Base-by-base conservation (phyloP, 2,797 vertebrate species). In the Pipistrellus kuhlii region DNA sequence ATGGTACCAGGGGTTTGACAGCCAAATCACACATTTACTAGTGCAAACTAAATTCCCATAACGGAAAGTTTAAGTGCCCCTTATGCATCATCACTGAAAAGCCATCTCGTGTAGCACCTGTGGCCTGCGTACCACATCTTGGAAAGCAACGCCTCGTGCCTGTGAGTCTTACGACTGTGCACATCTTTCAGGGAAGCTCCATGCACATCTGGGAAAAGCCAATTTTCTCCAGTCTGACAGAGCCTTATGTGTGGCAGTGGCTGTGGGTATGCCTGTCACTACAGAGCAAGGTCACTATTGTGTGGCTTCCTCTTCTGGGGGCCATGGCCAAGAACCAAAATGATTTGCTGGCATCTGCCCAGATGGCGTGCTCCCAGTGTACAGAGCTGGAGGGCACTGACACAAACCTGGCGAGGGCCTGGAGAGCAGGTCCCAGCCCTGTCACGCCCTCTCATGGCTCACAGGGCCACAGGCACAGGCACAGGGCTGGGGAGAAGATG, bases 231-330 rank as follows among this genome's bases (percentile, higher is more conserved):
- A 14, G 75, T 38, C 35, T 86, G 80, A 80, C 46, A 84, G 32
- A 84, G 59, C 44, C 59, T 90, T 3, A 25, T 17, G 35, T 17
- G 20, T 72, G 55, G 75, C 44, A 64, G 51, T 0, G 41, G 72
- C 71, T 93, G 21, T 83, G 76, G 44, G 80, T 77, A 68, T 82
- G 44, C 69, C 44, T 71, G 66, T 83, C 68, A 82, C 68, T 94
- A 35, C 0, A 71, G 68, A 87, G 20, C 53, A 53, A 32, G 69
- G 78, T 78, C 75, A 85, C 84, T 51, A 9, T 9, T 81, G 51
- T 38, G 73, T 77, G 77, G 41, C 86, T 94, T 78, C 57, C 44
- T 93, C 82, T 82, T 93, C 66, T 75, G 72, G 41, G 77, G 81
- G 87, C 51, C 90, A 76, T 1, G 21, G 90, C 73, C 73, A 89